Conservation (phyloP, 92 coral and sea anemone genomes). For the Zoanthus solanderi region DNA sequence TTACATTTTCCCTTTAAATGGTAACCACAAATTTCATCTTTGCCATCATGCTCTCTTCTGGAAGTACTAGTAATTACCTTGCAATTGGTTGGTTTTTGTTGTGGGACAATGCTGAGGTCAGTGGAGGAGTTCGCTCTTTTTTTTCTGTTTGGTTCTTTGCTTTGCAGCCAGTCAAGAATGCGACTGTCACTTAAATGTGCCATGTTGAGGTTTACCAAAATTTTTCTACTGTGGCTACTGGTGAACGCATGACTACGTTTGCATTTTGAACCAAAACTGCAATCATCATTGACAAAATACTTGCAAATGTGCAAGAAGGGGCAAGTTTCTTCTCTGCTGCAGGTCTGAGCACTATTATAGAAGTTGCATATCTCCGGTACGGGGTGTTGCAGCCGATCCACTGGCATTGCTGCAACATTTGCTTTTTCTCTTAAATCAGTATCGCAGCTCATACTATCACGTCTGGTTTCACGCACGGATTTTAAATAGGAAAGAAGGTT, state of each 20-base stretch:
- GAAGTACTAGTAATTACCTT: not conserved
- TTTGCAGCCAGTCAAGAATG: slow-evolving; percentile 31
- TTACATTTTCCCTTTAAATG: slow-evolving; percentile 86
- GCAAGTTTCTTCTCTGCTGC: slow-evolving; percentile 63
- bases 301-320: slow-evolving; percentile 84
- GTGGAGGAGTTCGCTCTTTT: slow-evolving; percentile 56
- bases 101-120: slow-evolving; percentile 19
- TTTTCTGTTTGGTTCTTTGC: slow-evolving; percentile 52
- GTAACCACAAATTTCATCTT: slow-evolving; percentile 86
- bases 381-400: not conserved
- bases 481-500: slow-evolving; percentile 40
- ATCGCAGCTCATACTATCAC: slow-evolving; percentile 11
- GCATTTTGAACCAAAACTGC: slow-evolving; percentile 80
- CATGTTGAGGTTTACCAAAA: slow-evolving; percentile 60
- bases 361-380: slow-evolving; percentile 84
- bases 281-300: slow-evolving; percentile 75
- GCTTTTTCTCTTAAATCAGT: not conserved
- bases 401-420: not conserved
- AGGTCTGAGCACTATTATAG: slow-evolving; percentile 69
- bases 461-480: not conserved
- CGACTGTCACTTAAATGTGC: slow-evolving; percentile 25
- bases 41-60: slow-evolving; percentile 24
- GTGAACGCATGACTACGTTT: slow-evolving; percentile 72
- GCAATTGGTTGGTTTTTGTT: slow-evolving; percentile 1
- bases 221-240: slow-evolving; percentile 61